Evolutionary conservation across 2,888 invertebrate genomes (phyloP), one percentile per base, ranked within the genome.

Genomic region (Drosophila neotestacea): DNA sequence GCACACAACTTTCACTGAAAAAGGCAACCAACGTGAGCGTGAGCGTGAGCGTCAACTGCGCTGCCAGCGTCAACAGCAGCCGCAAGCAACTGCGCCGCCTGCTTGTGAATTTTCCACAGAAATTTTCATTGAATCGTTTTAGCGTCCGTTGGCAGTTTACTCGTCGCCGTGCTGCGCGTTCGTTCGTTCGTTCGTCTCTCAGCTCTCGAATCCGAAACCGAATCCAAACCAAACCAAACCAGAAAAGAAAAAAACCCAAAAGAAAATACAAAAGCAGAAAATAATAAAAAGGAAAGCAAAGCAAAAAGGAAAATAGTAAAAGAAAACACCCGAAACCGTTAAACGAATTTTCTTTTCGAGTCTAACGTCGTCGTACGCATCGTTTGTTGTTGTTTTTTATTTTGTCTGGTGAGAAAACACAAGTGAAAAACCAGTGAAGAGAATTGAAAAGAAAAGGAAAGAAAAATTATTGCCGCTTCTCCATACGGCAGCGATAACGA

Each of bases 111-210:
- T 84, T 84, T 84, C 82, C 87, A 77, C 74, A 72, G 67, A 81
- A 68, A 84, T 84, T 84, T 84, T 87, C 84, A 82, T 85, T 85
- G 76, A 76, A 72, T 59, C 75, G 72, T 66, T 80, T 70, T 69
- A 54, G 82, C 69, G 74, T 77, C 70, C 66, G 66, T 39, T 64
- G 80, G 62, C 87, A 84, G 84, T 84, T 84, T 82, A 84, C 82
- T 84, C 80, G 80, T 81, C 81, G 80, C 82, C 82, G 87, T 87
- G 83, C 78, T 79, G 84, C 79, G 79, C 84, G 79, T 79, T 78
- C 67, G 87, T 86, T 77, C 79, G 84, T 83, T 83, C 74, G 81
- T 83, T 86, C 79, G 86, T 77, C 72, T 72, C 78, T 85, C 62
- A 56, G 67, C 77, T 68, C 75, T 74, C 71, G 62, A 48, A 67